phyloP scores from a whole-genome alignment of 2,888 invertebrate species.

The Calliscelio sp. region DNA sequence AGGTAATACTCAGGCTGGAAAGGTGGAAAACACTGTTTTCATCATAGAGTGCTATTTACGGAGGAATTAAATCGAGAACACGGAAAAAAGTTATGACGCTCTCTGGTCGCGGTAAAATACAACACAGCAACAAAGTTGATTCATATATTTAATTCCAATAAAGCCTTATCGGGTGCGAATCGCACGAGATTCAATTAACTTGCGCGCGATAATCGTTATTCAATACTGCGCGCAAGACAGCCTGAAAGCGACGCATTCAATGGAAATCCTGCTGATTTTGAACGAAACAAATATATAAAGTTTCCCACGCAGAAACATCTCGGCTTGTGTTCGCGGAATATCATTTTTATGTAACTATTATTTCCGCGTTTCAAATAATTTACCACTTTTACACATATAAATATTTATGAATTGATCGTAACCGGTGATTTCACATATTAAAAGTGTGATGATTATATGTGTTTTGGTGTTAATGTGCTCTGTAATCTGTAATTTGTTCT shows the following conservation, averaged over 20 bases:
- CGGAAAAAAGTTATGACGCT: constrained; percentile 7
- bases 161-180: constrained; percentile 45
- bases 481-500: too few relatives aligned
- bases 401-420: not conserved
- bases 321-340: not conserved
- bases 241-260: constrained; percentile 36
- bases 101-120: constrained; percentile 1
- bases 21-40: not conserved
- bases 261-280: constrained; percentile 18
- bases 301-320: constrained; percentile 35
- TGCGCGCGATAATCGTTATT: constrained; percentile 48
- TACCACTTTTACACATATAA: constrained; percentile 8
- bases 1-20: too few relatives aligned
- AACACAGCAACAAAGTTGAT: constrained; percentile 35
- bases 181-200: constrained; percentile 48
- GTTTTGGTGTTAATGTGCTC: too few relatives aligned
- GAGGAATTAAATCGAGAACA: constrained; percentile 5
- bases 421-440: not conserved
- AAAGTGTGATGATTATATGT: too few relatives aligned
- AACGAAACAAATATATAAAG: constrained; percentile 13
- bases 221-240: constrained; percentile 39
- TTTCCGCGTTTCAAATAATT: constrained; percentile 31
- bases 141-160: constrained; percentile 42
- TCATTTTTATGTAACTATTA: constrained; percentile 19
- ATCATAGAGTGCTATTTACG: not conserved